phyloP scores from a whole-genome alignment of 2,888 invertebrate genomes.

The Parnassius apollo region DNA sequence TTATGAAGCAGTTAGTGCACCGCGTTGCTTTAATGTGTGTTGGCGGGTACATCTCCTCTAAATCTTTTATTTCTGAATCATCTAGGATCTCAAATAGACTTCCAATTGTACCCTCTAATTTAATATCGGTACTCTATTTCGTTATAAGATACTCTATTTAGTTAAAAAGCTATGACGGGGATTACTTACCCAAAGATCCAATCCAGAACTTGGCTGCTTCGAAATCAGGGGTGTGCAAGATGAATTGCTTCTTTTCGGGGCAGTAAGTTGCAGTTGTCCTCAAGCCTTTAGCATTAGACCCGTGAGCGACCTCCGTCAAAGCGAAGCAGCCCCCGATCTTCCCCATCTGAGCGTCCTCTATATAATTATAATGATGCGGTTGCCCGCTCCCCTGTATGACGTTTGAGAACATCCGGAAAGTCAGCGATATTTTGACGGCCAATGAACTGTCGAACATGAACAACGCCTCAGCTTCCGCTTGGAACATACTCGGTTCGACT shows the following conservation, averaged over 20 bases:
- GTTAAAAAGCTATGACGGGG: too few relatives aligned
- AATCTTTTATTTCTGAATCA: too few relatives aligned
- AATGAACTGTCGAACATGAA: slow-evolving; percentile 83
- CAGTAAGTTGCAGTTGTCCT: slow-evolving; percentile 92
- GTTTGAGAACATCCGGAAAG: slow-evolving; percentile 84
- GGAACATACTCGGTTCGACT: slow-evolving; percentile 68
- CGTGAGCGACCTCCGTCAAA: slow-evolving; percentile 94
- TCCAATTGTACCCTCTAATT: too few relatives aligned
- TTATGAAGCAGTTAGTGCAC: too few relatives aligned
- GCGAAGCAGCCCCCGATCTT: slow-evolving; percentile 85
- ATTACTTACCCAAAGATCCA: slow-evolving; percentile 84
- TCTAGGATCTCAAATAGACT: too few relatives aligned
- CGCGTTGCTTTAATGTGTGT: too few relatives aligned
- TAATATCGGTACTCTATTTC: too few relatives aligned
- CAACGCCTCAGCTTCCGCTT: slow-evolving; percentile 76
- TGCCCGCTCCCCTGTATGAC: slow-evolving; percentile 84
- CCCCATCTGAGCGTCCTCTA: slow-evolving; percentile 62
- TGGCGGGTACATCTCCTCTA: too few relatives aligned
- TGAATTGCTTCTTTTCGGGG: slow-evolving; percentile 86
- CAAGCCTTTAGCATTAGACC: slow-evolving; percentile 94
- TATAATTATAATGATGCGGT: slow-evolving; percentile 80
- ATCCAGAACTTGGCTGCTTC: slow-evolving; percentile 97
- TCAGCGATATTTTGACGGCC: slow-evolving; percentile 84
- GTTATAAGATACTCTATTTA: too few relatives aligned
- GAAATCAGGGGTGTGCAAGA: slow-evolving; percentile 92